Evolutionary conservation across 2,797 vertebrate species (phyloP), one percentile per base, ranked within the genome.

Genomic region (Cyclura pinguis): DNA sequence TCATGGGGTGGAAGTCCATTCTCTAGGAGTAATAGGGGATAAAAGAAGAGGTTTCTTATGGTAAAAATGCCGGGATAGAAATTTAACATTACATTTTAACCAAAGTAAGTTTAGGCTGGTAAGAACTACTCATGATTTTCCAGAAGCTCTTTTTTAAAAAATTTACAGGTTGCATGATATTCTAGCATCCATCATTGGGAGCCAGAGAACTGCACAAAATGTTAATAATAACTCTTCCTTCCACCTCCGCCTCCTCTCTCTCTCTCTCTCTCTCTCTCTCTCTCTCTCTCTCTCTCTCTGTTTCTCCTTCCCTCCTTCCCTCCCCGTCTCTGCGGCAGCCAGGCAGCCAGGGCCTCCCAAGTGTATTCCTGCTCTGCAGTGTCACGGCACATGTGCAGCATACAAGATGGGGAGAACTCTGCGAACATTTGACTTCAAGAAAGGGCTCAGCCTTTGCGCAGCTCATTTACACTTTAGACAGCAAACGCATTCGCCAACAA

Each of bases 401-500:
- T 90, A 86, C 24, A 32, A 83, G 69, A 83, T 76, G 64, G 64
- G 22, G 72, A 47, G 67, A 73, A 55, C 29, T 42, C 57, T 64
- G 80, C 18, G 29, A 89, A 72, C 38, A 72, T 86, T 91, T 62
- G 35, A 81, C 72, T 55, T 78, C 72, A 22, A 85, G 69, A 64
- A 85, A 82, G 72, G 29, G 50, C 27, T 42, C 83, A 84, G 62
- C 20, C 73, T 73, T 7, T 5, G 32, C 35, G 38, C 38, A 50
- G 59, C 80, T 90, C 77, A 81, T 90, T 90, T 88, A 85, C 55
- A 77, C 82, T 88, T 88, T 59, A 86, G 84, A 89, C 67, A 12
- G 74, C 24, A 73, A 38, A 59, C 29, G 7, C 38, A 62, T 72
- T 87, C 84, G 80, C 80, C 88, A n/a, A n/a, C n/a, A n/a, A 84